phyloP scores from a whole-genome alignment of 2,113 vertebrate genomes.

The Malaclemys terrapin region DNA sequence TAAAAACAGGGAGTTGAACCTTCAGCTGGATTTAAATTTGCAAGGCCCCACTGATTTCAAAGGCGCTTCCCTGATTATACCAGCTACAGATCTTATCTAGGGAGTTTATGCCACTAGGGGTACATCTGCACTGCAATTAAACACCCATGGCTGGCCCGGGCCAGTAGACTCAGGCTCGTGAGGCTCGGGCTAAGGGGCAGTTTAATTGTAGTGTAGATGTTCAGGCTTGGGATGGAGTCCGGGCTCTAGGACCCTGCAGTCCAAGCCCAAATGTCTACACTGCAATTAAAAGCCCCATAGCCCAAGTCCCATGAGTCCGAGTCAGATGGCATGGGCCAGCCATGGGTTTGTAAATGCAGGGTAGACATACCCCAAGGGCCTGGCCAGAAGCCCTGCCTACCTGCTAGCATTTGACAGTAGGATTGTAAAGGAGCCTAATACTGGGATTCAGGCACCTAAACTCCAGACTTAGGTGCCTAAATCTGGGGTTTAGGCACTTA shows the following conservation, averaged over 20 bases:
- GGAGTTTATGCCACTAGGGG: background rate
- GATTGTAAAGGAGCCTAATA: background rate
- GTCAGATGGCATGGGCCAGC: background rate
- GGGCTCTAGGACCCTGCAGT: no score
- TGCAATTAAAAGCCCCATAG: background rate
- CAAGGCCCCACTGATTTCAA: background rate
- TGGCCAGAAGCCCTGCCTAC: background rate
- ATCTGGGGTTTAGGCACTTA: no score
- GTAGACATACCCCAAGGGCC: background rate
- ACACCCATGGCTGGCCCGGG: background rate
- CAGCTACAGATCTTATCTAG: background rate
- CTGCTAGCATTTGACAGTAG: background rate
- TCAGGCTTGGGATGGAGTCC: background rate
- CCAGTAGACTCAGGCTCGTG: no score
- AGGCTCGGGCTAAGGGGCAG: background rate
- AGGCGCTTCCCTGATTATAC: background rate
- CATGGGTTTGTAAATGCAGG: background rate
- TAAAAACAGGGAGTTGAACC: background rate
- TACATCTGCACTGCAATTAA: background rate
- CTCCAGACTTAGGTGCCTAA: no score
- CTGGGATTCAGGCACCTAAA: background rate
- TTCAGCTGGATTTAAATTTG: background rate
- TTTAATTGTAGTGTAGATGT: no score
- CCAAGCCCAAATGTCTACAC: background rate
- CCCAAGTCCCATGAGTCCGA: background rate